Base-by-base conservation (phyloP, 2,797 vertebrate species). In the Pipistrellus pipistrellus region DNA sequence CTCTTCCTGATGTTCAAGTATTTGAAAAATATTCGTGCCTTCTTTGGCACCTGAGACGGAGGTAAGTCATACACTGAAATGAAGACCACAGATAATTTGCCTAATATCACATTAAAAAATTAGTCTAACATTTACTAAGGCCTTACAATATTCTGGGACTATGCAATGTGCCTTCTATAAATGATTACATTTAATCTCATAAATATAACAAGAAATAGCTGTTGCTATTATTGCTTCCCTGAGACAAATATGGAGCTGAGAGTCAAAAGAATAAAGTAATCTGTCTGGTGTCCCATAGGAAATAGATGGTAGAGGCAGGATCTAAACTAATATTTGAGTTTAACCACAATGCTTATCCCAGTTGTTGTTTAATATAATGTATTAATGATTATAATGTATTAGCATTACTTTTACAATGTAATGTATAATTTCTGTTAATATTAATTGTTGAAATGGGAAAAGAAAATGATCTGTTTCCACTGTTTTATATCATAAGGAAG, bases 71-170 rank as follows among this genome's bases (percentile, higher is more conserved):
- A 64, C 27, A 48, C 27, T 88, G 15, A 80, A 80, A 48, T 64
- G 32, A 93, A 46, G n/a, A 23, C 2, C 21, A 81, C 85, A 89
- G 12, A 44, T 85, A 62, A 93, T 80, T 71, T 83, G 32, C 9
- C 48, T 85, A 20, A 87, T 87, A 57, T 81, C n/a, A 91, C 55
- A 92, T 23, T 78, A 44, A 85, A 85, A 71, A 51, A 48, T 71
- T 30, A 76, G 13, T 44, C 27, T 89, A 69, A 77, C 30, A 55
- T 48, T 62, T 88, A 76, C 3, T 78, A 10, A 81, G 20, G 4
- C 0, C 5, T 82, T 84, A 80, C 10, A 89, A 23, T n/a, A 8
- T 75, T 9, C 48, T 64, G 11, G 11, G 9, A 59, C 14, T 85
- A 46, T 23, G 18, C 7, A 57, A 44, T 14, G 1, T 66, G 4